Evolutionary conservation across 2,113 vertebrate genomes (phyloP).

Genomic region (Hemichromis elongatus): DNA sequence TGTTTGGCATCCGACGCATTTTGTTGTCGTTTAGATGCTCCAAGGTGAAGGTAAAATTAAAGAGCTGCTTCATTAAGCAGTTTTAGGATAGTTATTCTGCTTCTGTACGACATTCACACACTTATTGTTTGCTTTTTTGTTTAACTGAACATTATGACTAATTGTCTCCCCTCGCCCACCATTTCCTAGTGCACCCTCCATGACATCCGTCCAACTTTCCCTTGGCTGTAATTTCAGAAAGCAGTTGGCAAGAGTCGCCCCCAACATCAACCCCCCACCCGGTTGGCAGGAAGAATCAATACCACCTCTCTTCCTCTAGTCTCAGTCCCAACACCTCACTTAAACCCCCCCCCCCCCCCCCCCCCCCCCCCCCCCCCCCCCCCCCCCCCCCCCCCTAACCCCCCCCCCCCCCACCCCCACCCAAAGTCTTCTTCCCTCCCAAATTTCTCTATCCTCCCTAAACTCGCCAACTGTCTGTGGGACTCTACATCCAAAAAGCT

Average conservation of each 20-base stretch:
- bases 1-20: not conserved
- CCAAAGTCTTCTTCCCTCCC: not conserved
- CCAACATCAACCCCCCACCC: not conserved
- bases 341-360: not conserved
- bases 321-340: not conserved
- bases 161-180: not conserved
- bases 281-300: slow-evolving; percentile 42
- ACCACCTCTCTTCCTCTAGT: not conserved
- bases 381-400: not conserved
- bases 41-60: not conserved
- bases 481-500: not conserved
- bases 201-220: slow-evolving; percentile 1
- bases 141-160: not conserved
- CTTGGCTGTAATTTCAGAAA: slow-evolving; percentile 49
- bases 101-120: not conserved
- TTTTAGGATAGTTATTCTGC: not conserved
- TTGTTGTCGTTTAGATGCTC: not conserved
- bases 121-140: not conserved
- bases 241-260: slow-evolving; percentile 26
- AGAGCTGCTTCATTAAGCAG: not conserved
- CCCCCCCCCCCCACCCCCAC: not conserved
- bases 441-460: not conserved
- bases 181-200: not conserved
- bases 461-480: not conserved
- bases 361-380: rapidly evolving